phyloP scores from a whole-genome alignment of 2,888 invertebrate species.

The Tinea pellionella region DNA sequence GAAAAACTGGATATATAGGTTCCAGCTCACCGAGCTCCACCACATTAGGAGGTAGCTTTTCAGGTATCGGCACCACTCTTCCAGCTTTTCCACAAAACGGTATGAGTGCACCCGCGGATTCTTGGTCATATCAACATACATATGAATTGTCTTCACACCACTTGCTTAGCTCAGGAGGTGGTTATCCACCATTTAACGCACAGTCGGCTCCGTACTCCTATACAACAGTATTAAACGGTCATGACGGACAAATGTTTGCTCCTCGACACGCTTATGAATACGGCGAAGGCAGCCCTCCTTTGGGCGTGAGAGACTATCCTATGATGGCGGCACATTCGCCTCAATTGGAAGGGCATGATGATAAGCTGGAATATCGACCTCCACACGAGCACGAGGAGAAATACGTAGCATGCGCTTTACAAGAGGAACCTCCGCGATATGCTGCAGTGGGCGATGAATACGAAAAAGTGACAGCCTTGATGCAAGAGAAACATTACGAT shows the following conservation, averaged over 20 bases:
- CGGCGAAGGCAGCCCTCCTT: slow-evolving; percentile 71
- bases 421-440: slow-evolving; percentile 67
- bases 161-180: slow-evolving; percentile 73
- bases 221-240: slow-evolving; percentile 76
- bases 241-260: slow-evolving; percentile 81
- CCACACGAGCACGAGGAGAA: slow-evolving; percentile 58
- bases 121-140: slow-evolving; percentile 83
- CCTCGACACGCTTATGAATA: slow-evolving; percentile 72
- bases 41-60: slow-evolving; percentile 73
- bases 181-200: slow-evolving; percentile 74
- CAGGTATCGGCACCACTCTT: slow-evolving; percentile 50
- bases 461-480: slow-evolving; percentile 69
- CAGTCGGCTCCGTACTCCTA: slow-evolving; percentile 72
- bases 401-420: slow-evolving; percentile 56
- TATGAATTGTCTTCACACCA: slow-evolving; percentile 83
- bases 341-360: slow-evolving; percentile 66
- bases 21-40: slow-evolving; percentile 77
- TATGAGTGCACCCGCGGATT: slow-evolving; percentile 76
- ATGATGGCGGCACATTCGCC: slow-evolving; percentile 75
- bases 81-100: slow-evolving; percentile 72
- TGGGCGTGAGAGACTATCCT: slow-evolving; percentile 73
- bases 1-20: slow-evolving; percentile 85
- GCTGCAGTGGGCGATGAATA: slow-evolving; percentile 71
- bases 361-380: slow-evolving; percentile 50
- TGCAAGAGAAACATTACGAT: slow-evolving; percentile 59